Evolutionary conservation across 2,888 invertebrate species (phyloP).

Genomic region (Anorthoa munda): DNA sequence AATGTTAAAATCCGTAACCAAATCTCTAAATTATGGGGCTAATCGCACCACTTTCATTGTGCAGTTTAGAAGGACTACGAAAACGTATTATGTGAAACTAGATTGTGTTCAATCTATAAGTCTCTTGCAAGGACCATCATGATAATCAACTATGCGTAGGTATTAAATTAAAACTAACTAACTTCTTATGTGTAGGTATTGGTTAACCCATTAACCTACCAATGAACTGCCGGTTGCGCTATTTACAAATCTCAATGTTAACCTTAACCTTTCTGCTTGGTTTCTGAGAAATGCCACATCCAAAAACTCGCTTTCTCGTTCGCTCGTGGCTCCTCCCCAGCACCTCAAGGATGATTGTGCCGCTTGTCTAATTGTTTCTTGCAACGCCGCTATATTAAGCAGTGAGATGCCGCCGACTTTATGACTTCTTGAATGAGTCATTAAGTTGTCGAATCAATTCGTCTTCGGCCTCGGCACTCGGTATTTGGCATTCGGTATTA

Average conservation of each 20-base stretch:
- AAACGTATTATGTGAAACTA: too few species aligned
- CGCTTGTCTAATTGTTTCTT: constrained; percentile 90
- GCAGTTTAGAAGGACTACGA: too few species aligned
- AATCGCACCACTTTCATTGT: too few species aligned
- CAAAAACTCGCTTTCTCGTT: constrained; percentile 37
- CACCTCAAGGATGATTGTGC: constrained; percentile 84
- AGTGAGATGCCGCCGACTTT: constrained; percentile 88
- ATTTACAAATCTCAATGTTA: neutral
- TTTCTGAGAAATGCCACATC: constrained; percentile 72
- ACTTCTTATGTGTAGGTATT: too few species aligned
- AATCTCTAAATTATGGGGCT: too few species aligned
- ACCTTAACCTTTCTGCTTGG: neutral
- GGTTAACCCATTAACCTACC: neutral
- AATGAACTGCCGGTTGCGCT: neutral
- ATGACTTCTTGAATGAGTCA: constrained; percentile 89
- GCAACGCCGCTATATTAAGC: constrained; percentile 90
- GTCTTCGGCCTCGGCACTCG: constrained; percentile 76
- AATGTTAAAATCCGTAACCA: too few species aligned
- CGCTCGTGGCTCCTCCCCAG: constrained; percentile 58
- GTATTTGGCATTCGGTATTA: constrained; percentile 76
- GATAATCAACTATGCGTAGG: too few species aligned
- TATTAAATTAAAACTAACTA: too few species aligned
- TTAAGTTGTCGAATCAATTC: constrained; percentile 90
- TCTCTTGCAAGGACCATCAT: too few species aligned
- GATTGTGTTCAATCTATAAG: too few species aligned